Evolutionary conservation across 2,888 invertebrate genomes (phyloP), one percentile per base, ranked within the genome.

Genomic region (Sarcophaga subvicina): DNA sequence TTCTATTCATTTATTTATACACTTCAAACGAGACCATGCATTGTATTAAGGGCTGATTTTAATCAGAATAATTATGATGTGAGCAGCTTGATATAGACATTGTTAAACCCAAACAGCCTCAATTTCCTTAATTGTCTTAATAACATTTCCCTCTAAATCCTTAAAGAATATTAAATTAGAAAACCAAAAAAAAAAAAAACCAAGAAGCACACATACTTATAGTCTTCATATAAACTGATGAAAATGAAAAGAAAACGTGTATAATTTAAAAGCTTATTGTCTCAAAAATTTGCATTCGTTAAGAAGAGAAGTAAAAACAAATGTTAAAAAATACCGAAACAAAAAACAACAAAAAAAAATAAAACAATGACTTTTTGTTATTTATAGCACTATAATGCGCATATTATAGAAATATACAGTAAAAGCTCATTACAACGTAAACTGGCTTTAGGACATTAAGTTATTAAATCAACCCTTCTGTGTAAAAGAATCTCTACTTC

Each of bases 191-290:
- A 8, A 37, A 37, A 37, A 37, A 37, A 37, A 37, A 27, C 27
- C 27, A 27, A 37, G 37, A 54, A 27, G 59, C 54, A 60, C 59
- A 80, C 10, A n/a, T 10, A 37, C 17, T 20, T 27, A 49, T 37
- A 20, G 20, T 49, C 47, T 37, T 17, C 17, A 14, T 14, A n/a
- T 20, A 67, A 11, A 17, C 54, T 27, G 70, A 63, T 64, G 54
- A 66, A 69, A 81, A 69, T 66, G 20, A 49, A 27, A 64, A 49
- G 47, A 64, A 85, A 77, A 69, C 47, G 71, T 64, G 77, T 78
- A 64, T 81, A 86, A 86, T 83, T 83, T 83, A 81, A 84, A 84
- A 67, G 79, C 54, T 84, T 81, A 84, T 83, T 87, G 66, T 84
- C 75, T 78, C 54, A 6, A 76, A 81, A 81, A 84, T 87, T 87